Evolutionary conservation across 2,888 invertebrate species (phyloP).

Genomic region (Exocentrus adspersus): DNA sequence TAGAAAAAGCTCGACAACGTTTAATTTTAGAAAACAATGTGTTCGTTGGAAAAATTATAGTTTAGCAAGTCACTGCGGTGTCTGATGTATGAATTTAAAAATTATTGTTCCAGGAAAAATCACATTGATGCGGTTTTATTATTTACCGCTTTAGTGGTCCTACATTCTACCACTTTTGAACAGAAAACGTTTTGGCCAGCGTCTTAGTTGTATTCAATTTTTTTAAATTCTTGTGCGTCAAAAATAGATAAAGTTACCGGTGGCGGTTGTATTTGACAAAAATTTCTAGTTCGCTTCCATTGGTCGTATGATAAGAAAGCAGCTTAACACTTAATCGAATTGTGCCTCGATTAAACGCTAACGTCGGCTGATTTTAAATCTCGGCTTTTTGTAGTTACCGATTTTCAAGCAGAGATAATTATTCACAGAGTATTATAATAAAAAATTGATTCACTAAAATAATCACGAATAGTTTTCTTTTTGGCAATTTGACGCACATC

Average conservation of each 20-base stretch:
- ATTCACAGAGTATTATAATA: not conserved
- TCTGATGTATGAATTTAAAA: too few relatives aligned
- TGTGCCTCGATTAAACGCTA: not conserved
- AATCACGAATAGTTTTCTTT: not conserved
- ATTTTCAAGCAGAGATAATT: not conserved
- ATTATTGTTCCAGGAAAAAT: too few relatives aligned
- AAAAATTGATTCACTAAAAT: conserved; percentile 1
- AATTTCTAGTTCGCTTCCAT: too few relatives aligned
- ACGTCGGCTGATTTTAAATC: not conserved
- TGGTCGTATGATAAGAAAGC: too few relatives aligned
- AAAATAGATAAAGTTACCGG: too few relatives aligned
- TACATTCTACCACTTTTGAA: too few relatives aligned
- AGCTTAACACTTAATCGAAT: not conserved
- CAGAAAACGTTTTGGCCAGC: too few relatives aligned
- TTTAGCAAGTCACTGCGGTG: not conserved
- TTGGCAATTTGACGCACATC: conserved; percentile 1
- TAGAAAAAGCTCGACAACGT: not conserved
- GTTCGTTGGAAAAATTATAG: not conserved
- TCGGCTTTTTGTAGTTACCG: not conserved
- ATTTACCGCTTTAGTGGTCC: too few relatives aligned
- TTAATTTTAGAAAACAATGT: conserved; percentile 1
- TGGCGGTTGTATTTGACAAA: too few relatives aligned
- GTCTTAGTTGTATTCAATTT: too few relatives aligned
- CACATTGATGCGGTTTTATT: too few relatives aligned
- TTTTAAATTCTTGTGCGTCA: too few relatives aligned